phyloP scores from a whole-genome alignment of 2,113 vertebrate genomes.

The Vanacampus margaritifer region DNA sequence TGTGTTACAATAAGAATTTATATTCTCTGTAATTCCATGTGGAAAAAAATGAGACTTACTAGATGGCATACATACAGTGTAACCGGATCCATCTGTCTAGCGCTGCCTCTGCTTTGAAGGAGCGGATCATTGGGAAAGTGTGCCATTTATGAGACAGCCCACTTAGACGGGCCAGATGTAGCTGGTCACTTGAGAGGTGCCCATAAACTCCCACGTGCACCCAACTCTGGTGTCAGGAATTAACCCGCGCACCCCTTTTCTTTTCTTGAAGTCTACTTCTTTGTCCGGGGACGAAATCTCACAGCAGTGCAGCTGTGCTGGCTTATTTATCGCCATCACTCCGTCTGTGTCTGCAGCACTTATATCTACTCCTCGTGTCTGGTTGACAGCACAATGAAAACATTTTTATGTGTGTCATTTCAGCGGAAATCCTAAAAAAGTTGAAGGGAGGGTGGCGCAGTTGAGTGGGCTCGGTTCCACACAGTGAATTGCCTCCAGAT shows the following conservation, averaged over 20 bases:
- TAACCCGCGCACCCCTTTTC: conserved; percentile 24
- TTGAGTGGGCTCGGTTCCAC: conserved; percentile 67
- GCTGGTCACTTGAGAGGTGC: conserved; percentile 66
- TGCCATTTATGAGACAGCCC: conserved; percentile 61
- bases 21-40: too few relatives aligned
- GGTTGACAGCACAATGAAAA: conserved; percentile 66
- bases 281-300: conserved; percentile 38
- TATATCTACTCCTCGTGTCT: conserved; percentile 55
- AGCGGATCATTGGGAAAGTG: conserved; percentile 52
- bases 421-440: conserved; percentile 60
- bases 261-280: conserved; percentile 27
- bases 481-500: conserved; percentile 77
- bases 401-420: conserved; percentile 59
- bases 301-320: conserved; percentile 47
- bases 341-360: conserved; percentile 46
- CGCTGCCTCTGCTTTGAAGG: conserved; percentile 54
- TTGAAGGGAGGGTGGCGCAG: conserved; percentile 7
- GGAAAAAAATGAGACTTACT: too few relatives aligned
- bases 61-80: conserved; percentile 28
- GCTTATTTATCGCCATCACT: conserved; percentile 42
- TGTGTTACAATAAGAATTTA: too few relatives aligned
- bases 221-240: conserved; percentile 37
- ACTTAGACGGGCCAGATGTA: conserved; percentile 63
- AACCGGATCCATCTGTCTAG: conserved; percentile 49
- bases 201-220: conserved; percentile 53